Evolutionary conservation across 2,888 invertebrate genomes (phyloP).

Genomic region (Osmoderma eremita): DNA sequence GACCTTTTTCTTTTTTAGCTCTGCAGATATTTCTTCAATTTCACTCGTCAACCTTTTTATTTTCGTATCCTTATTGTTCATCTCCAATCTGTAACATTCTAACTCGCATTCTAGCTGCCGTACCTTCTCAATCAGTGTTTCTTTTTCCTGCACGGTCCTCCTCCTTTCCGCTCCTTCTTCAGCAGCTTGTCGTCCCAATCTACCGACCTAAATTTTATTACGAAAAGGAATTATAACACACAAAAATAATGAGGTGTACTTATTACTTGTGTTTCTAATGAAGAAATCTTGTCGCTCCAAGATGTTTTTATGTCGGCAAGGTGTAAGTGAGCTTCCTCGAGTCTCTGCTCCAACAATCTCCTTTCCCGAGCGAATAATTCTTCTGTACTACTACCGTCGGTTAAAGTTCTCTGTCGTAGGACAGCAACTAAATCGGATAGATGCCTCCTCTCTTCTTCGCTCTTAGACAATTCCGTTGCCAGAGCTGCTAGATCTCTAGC

Average conservation of each 20-base stretch:
- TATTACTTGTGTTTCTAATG: conserved; percentile 86
- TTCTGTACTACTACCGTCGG: conserved; percentile 66
- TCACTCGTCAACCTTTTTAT: conserved; percentile 78
- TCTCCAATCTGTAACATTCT: conserved; percentile 73
- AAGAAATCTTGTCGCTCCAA: conserved; percentile 91
- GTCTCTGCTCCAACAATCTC: conserved; percentile 76
- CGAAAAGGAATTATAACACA: neutral
- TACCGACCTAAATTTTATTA: conserved; percentile 69
- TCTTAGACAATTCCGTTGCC: conserved; percentile 75
- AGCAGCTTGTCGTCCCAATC: conserved; percentile 83
- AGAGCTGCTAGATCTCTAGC: conserved; percentile 77
- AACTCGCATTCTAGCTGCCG: conserved; percentile 72
- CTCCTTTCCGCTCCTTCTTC: conserved; percentile 85
- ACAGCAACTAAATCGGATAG: conserved; percentile 72
- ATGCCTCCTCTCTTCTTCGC: conserved; percentile 80
- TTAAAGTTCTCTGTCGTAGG: conserved; percentile 65
- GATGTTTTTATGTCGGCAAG: conserved; percentile 89
- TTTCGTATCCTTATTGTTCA: conserved; percentile 76
- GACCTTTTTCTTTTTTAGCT: conserved; percentile 67
- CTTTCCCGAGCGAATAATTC: conserved; percentile 70
- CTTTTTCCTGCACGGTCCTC: conserved; percentile 76
- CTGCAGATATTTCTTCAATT: conserved; percentile 76
- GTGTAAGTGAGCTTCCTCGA: conserved; percentile 88
- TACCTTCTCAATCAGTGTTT: conserved; percentile 72
- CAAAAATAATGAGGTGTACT: neutral